Evolutionary conservation across 2,113 vertebrate genomes (phyloP).

Genomic region (Melanerpes formicivorus): DNA sequence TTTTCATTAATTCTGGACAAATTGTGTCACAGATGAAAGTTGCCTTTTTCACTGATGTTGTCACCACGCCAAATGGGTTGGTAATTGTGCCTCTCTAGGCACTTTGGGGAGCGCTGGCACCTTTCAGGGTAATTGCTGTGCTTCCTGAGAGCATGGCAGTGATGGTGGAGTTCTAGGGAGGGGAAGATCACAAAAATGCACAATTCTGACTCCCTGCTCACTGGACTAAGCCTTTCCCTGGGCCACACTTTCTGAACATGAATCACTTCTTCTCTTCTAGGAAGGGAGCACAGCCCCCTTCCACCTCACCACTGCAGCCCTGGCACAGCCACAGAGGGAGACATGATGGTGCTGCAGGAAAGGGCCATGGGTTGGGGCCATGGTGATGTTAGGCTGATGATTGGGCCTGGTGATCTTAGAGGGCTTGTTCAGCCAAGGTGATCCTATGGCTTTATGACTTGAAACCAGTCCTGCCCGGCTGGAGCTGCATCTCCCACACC

Average conservation of each 20-base stretch:
- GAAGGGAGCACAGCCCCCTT: neutral
- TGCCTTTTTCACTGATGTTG: constrained; percentile 57
- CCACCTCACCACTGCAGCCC: neutral
- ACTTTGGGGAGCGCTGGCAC: neutral
- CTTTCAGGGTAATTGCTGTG: constrained; percentile 31
- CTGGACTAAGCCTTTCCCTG: neutral
- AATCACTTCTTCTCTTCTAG: neutral
- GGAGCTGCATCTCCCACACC: neutral
- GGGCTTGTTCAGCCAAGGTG: too few relatives aligned
- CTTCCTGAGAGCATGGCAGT: neutral
- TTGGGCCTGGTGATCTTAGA: too few relatives aligned
- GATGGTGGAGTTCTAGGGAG: neutral
- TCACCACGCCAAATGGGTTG: constrained; percentile 38
- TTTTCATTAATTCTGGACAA: constrained; percentile 70
- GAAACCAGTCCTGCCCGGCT: neutral
- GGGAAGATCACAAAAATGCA: neutral
- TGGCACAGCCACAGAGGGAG: neutral
- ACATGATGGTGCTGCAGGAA: neutral
- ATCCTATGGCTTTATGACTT: neutral
- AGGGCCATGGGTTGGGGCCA: neutral
- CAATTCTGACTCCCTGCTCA: neutral
- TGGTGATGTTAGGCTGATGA: too few relatives aligned
- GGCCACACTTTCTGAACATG: neutral
- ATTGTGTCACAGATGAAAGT: constrained; percentile 62
- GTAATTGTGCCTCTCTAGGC: constrained; percentile 44